Evolutionary conservation across 2,888 invertebrate species (phyloP).

Genomic region (Pandemis heparana): DNA sequence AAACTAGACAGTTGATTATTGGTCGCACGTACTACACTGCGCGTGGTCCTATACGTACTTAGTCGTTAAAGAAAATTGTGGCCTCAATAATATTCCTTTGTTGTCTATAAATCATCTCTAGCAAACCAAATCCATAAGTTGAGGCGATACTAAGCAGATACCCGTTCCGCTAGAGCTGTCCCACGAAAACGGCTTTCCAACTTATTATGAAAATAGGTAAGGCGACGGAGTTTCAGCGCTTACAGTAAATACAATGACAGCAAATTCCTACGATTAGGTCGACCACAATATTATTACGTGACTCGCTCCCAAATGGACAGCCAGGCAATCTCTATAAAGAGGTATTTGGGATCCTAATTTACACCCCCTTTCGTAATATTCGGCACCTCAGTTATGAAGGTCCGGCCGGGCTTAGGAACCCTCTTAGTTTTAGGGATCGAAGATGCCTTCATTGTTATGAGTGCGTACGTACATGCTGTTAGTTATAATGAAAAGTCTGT

Average conservation of each 20-base stretch:
- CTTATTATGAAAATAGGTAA: slow-evolving; percentile 52
- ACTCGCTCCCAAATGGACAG: slow-evolving; percentile 73
- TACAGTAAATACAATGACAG: slow-evolving; percentile 63
- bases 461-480: slow-evolving; percentile 41
- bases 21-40: too few relatives aligned
- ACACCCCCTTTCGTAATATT: slow-evolving; percentile 81
- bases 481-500: slow-evolving; percentile 14
- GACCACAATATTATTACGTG: slow-evolving; percentile 80
- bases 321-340: slow-evolving; percentile 77
- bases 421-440: slow-evolving; percentile 55
- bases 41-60: too few relatives aligned
- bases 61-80: too few relatives aligned
- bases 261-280: slow-evolving; percentile 65
- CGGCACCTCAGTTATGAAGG: slow-evolving; percentile 73
- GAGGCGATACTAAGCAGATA: slow-evolving; percentile 30
- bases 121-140: slow-evolving; percentile 2
- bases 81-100: background rate
- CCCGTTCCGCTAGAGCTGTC: slow-evolving; percentile 39
- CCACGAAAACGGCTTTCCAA: slow-evolving; percentile 45
- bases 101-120: slow-evolving; percentile 15
- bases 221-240: slow-evolving; percentile 50
- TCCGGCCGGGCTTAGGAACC: slow-evolving; percentile 58
- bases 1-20: too few relatives aligned
- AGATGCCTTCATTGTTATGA: slow-evolving; percentile 47
- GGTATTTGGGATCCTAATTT: slow-evolving; percentile 82